phyloP scores from a whole-genome alignment of 1,140 invertebrate genomes.

The Achatina immaculata region DNA sequence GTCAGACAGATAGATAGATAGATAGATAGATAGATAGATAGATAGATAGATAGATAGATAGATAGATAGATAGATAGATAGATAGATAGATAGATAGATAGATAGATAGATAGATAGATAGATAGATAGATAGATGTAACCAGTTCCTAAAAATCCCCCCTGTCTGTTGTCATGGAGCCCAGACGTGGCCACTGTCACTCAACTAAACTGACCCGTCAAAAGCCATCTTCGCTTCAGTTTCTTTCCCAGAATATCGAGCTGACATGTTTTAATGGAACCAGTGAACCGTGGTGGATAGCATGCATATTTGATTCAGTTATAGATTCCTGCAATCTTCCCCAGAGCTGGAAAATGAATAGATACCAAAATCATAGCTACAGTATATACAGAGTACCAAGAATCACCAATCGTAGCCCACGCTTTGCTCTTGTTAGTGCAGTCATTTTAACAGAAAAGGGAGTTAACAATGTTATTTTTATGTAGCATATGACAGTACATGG shows the following conservation, averaged over 20 bases:
- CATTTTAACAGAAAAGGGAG: too few relatives aligned
- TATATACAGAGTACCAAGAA: too few relatives aligned
- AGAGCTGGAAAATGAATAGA: too few relatives aligned
- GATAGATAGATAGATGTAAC: too few relatives aligned
- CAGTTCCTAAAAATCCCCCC: not conserved
- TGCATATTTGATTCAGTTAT: constrained; percentile 5
- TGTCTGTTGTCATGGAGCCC: too few relatives aligned
- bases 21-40: constrained; percentile 27
- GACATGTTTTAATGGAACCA: not conserved
- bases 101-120: not conserved
- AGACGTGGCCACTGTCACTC: too few relatives aligned
- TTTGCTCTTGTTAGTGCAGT: too few relatives aligned
- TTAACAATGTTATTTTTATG: too few relatives aligned
- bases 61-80: not conserved
- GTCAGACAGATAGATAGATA: not conserved
- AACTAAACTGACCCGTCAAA: not conserved
- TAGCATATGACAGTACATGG: too few relatives aligned
- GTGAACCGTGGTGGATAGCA: not conserved
- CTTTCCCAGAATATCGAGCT: not conserved
- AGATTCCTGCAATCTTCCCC: too few relatives aligned
- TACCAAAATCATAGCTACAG: too few relatives aligned
- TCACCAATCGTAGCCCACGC: too few relatives aligned
- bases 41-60: constrained; percentile 29
- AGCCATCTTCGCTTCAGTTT: not conserved
- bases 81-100: not conserved